Conservation (phyloP, 2,113 vertebrate species). For the Thymallus thymallus region DNA sequence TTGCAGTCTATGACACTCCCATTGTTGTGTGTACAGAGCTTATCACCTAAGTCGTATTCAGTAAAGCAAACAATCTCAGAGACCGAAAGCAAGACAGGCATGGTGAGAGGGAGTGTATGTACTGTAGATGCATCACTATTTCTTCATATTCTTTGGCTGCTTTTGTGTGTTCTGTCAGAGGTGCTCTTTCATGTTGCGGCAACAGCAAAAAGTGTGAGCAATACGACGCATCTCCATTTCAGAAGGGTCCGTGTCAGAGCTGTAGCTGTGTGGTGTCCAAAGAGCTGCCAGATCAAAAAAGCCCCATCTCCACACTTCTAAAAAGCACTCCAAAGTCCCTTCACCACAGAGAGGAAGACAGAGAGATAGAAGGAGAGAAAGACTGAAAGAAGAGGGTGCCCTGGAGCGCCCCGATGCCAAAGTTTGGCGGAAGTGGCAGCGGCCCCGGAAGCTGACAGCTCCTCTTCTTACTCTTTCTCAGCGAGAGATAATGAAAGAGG, state of each 20-base stretch:
- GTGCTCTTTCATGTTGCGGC: not conserved
- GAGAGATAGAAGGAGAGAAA: not conserved
- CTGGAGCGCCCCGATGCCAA: not conserved
- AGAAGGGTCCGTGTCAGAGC: not conserved
- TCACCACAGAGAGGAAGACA: not conserved
- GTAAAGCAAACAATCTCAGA: too few relatives aligned
- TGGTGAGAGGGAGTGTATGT: too few relatives aligned
- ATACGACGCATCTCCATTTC: not conserved
- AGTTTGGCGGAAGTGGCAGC: not conserved
- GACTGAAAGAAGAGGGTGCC: not conserved
- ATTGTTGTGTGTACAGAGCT: too few relatives aligned
- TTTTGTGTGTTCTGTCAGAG: constrained; percentile 1
- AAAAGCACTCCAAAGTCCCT: not conserved
- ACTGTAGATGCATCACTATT: too few relatives aligned
- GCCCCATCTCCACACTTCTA: not conserved
- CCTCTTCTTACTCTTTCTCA: not conserved
- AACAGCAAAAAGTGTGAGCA: not conserved
- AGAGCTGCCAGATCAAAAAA: constrained; percentile 15
- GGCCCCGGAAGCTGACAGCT: constrained; percentile 1
- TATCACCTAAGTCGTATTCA: too few relatives aligned
- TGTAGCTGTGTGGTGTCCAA: constrained; percentile 5
- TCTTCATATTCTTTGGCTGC: too few relatives aligned
- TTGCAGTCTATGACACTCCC: too few relatives aligned
- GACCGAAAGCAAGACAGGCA: too few relatives aligned
- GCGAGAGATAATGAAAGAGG: not conserved